Evolutionary conservation across 2,113 vertebrate genomes (phyloP), one percentile per base, ranked within the genome.

Genomic region (Gymnorhina tibicen): DNA sequence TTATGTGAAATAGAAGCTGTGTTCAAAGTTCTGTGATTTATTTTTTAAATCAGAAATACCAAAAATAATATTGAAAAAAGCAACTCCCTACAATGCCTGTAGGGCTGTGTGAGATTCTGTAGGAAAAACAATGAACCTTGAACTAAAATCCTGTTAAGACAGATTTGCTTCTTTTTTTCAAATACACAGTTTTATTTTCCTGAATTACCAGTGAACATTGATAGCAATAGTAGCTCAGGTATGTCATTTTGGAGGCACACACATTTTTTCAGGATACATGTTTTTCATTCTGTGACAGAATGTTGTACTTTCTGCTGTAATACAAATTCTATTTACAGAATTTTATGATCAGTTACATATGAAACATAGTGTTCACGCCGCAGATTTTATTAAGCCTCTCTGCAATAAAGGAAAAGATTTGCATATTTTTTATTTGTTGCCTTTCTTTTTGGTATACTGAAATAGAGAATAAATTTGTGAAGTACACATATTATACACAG

Each of bases 111-210:
- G 67, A 85, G 13, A 68, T 67, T 91, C 46, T 62, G 35, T 6
- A 60, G 18, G 55, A 83, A 83, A 90, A 88, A 46, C 46, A 66
- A 7, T 30, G 63, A 90, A 58, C 9, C 28, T 85, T 83, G 32
- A 79, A 53, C 44, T 44, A 58, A 87, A 64, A 84, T 59, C 15
- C 27, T 80, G 4, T 66, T 66, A 74, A 70, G 46, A 86, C 73
- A 90, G 64, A 89, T 90, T 66, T 95, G 80, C 42, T 97, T 85
- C 49, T 84, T 89, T 96, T 94, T 90, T 95, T 86, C 60, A 94
- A 88, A 95, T 49, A 72, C 15, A 16, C 59, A 60, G 37, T 47
- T 67, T 77, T 89, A 94, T 84, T 87, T 96, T 79, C 84, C 94
- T 92, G 70, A 96, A 87, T 84, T 94, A 70, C 24, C 68, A 89